These are phyloP conservation scores for Agrotis ipsilon DNA, from an alignment of 2,888 invertebrate genomes.

Conservation along the genomic window DNA sequence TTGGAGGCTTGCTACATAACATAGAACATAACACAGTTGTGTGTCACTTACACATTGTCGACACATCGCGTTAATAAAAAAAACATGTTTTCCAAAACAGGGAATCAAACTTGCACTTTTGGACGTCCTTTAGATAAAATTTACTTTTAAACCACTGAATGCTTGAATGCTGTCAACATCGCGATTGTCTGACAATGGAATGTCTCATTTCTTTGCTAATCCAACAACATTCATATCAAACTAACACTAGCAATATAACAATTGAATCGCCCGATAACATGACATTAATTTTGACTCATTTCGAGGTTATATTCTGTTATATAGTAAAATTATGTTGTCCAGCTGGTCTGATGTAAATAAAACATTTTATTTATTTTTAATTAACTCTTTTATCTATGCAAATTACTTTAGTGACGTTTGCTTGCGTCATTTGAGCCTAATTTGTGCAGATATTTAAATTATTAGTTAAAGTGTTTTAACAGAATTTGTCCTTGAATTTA, in stretches of 20 bases:
- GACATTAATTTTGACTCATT: constrained; percentile 15
- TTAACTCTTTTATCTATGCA: constrained; percentile 4
- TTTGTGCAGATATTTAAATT: constrained; percentile 32
- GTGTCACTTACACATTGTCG: constrained; percentile 31
- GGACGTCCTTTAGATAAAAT: constrained; percentile 26
- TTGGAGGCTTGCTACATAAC: constrained; percentile 28
- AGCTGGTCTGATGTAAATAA: constrained; percentile 33
- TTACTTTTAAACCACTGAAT: not conserved
- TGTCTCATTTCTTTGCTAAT: constrained; percentile 32
- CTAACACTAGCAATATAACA: constrained; percentile 7
- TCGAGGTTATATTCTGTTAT: constrained; percentile 31
- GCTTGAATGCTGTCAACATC: constrained; percentile 36
- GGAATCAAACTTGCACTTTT: constrained; percentile 22
- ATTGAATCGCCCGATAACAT: constrained; percentile 31
- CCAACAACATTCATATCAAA: constrained; percentile 21
- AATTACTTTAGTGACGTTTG: constrained; percentile 2
- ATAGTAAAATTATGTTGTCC: not conserved
- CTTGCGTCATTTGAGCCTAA: constrained; percentile 5
- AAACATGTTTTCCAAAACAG: not conserved
- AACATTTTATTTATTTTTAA: constrained; percentile 39
- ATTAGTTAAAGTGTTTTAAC: constrained; percentile 7
- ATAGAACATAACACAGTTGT: constrained; percentile 18
- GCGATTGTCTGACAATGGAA: constrained; percentile 34
- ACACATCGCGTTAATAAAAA: not conserved
- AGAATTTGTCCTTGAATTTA: constrained; percentile 38